These are phyloP conservation scores for Alcedo quadribrachys DNA, from an alignment of 2,797 vertebrate species.

Conservation along the genomic window DNA sequence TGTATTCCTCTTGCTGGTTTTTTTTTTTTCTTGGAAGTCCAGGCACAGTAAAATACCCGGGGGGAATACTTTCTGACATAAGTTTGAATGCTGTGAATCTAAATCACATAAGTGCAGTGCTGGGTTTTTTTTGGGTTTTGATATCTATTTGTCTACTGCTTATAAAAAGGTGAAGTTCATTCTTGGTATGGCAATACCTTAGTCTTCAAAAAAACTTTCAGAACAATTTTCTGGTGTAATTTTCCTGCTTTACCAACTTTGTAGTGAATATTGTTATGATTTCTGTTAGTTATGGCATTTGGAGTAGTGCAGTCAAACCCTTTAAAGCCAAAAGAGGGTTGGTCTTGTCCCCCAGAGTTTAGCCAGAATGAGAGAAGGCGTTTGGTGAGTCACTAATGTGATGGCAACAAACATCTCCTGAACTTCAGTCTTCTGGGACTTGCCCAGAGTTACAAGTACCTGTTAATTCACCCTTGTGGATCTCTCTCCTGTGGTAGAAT, in stretches of 20 bases:
- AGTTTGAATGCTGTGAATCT: neutral
- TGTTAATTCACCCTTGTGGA: neutral
- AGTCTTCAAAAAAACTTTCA: neutral
- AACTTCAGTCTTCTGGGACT: neutral
- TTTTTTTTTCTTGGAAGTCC: neutral
- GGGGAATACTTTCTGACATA: neutral
- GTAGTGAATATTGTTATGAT: neutral
- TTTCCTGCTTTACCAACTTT: neutral
- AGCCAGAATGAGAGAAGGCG: neutral
- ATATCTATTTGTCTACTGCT: accelerated
- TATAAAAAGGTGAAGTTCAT: neutral
- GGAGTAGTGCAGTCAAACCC: neutral
- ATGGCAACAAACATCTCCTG: neutral
- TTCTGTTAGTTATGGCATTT: accelerated
- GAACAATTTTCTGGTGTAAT: neutral
- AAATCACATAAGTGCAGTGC: neutral
- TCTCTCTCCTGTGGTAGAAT: accelerated
- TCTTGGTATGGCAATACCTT: neutral
- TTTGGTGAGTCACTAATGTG: neutral
- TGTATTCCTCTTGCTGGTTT: neutral
- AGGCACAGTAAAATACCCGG: neutral
- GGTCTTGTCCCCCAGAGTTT: neutral
- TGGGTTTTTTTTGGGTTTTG: neutral
- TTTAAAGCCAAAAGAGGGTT: neutral
- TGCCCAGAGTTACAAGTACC: neutral